Base-by-base conservation (phyloP, 2,888 invertebrate species). In the Hesperia comma region DNA sequence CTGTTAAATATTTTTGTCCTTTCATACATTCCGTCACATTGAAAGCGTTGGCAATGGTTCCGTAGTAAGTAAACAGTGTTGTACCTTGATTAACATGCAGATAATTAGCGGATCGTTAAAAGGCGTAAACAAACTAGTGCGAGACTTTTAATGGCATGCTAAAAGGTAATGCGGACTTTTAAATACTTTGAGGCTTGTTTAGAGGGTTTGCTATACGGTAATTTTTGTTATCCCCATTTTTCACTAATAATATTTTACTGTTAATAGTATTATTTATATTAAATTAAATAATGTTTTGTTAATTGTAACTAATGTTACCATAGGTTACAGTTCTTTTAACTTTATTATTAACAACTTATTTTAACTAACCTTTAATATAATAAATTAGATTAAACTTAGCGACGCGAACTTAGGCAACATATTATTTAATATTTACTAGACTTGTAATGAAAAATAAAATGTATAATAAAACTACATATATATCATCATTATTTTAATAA, bases 41-140 rank as follows among this genome's bases (percentile, higher is more conserved):
- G 15, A 33, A 33, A 33, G 15, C 14, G 10, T 53, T 26, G 21
- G 40, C 41, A 60, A 10, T 51, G 19, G 46, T 19, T 43, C 53
- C 64, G 37, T 46, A 57, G 46, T 55, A 68, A 61, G 46, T 53
- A 69, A 61, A 69, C 69, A 63, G 46, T 69, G 68, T 70, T 56
- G 57, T 64, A 63, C 70, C 71, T 74, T 61, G 68, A 68, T 70
- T 60, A 68, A 74, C 60, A 70, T 72, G 71, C 74, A 71, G 77
- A 82, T 86, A 83, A 84, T 88, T 87, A 89, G 83, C 85, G 70
- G 76, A 79, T 82, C 83, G 84, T 86, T 84, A 86, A 86, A 75
- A 77, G 76, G 78, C 77, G 79, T 85, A 84, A 85, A 84, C 82
- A 79, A 73, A 78, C 73, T 72, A 76, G 80, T 82, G 85, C 80